Evolutionary conservation across 2,113 vertebrate genomes (phyloP), one percentile per base, ranked within the genome.

Genomic region (Aythya baeri): DNA sequence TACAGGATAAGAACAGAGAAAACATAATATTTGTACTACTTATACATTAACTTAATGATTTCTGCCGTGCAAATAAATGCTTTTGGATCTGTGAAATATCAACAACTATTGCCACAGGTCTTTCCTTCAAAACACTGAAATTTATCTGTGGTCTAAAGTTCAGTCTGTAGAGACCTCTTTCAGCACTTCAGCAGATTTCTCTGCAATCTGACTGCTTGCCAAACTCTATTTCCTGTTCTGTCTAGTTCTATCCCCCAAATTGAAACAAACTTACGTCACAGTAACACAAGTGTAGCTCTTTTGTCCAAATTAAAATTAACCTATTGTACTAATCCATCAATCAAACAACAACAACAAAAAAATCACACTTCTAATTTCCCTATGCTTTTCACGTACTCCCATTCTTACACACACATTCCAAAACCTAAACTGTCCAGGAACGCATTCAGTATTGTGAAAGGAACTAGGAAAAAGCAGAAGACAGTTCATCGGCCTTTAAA

Each of bases 171-270:
- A 84, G 36, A 20, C 52, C n/a, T 71, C 77, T 93, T 61, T 32
- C n/a, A 85, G 80, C 43, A 72, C n/a, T 87, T 87, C 78, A 95
- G 91, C 72, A 95, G 65, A 94, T 91, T 93, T 88, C 13, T 13
- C 25, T 72, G 68, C 86, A 90, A 89, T 78, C 34, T 77, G 66
- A 82, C 77, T 11, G 4, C 66, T 63, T 82, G 62, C 58, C 73
- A 92, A 92, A 78, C 49, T 70, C 23, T 61, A 82, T 62, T 94
- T 94, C 78, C 86, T 96, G 74, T 62, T 80, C 36, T 72, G 20
- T 11, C 31, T 54, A 76, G 36, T 76, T 91, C 38, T 82, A 66
- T 9, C 17, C 4, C 2, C 63, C 62, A 31, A 82, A 78, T 41
- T 6, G 13, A 89, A 81, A 74, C 20, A 10, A 91, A 83, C 29